Evolutionary conservation across 2,113 vertebrate species (phyloP).

Genomic region (Axis porcinus): DNA sequence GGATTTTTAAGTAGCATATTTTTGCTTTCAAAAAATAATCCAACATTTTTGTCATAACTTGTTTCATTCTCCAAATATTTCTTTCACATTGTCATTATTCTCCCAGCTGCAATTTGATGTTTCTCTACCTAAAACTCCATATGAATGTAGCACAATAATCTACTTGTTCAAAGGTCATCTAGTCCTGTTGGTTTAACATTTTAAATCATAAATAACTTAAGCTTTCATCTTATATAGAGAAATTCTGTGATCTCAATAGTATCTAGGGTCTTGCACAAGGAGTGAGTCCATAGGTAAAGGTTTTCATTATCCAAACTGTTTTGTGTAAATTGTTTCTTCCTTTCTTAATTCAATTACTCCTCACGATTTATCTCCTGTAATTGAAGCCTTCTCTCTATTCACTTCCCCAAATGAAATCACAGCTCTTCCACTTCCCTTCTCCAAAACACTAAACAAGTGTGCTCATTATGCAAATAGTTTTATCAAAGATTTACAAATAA

Average conservation of each 20-base stretch:
- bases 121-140: background rate
- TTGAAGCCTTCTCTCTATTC: too few species aligned
- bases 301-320: too few species aligned
- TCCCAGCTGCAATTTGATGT: background rate
- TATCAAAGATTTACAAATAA: background rate
- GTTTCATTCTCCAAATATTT: background rate
- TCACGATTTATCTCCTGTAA: too few species aligned
- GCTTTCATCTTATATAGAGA: background rate
- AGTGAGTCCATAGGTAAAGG: too few species aligned
- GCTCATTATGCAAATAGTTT: too few species aligned
- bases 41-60: background rate
- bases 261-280: too few species aligned
- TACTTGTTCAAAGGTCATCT: background rate
- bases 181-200: background rate
- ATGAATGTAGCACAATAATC: background rate
- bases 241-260: background rate
- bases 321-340: too few species aligned
- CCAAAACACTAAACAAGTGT: background rate
- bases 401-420: too few species aligned
- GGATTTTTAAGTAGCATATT: background rate
- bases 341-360: too few species aligned
- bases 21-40: background rate
- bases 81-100: background rate
- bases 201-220: background rate
- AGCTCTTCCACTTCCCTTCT: background rate